Conservation (phyloP, 1,140 invertebrate genomes). For the Littorina saxatilis region DNA sequence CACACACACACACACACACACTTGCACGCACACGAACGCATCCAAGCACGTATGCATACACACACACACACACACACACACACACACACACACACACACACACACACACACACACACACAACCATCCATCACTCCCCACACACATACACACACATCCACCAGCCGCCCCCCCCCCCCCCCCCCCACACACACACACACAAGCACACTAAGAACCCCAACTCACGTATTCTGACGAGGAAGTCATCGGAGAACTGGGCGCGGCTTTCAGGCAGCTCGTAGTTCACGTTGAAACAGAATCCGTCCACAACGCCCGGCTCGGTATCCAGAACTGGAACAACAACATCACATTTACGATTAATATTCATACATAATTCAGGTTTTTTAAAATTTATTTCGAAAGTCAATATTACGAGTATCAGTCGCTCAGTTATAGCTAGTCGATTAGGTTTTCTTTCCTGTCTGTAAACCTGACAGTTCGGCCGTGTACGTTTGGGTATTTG, state of each 20-base stretch:
- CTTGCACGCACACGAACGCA: background rate
- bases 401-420: too few species aligned
- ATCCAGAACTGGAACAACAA: conserved; percentile 57
- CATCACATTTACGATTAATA: background rate
- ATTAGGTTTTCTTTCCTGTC: too few species aligned
- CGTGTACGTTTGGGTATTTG: too few species aligned
- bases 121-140: background rate
- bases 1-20: background rate
- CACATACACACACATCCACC: too few species aligned
- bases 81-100: conserved; percentile 1
- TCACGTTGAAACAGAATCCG: conserved; percentile 60
- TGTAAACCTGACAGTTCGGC: too few species aligned
- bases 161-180: background rate
- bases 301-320: conserved; percentile 53
- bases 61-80: background rate
- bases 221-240: conserved; percentile 66
- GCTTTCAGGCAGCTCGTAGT: conserved; percentile 54
- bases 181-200: too few species aligned
- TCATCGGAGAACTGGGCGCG: conserved; percentile 36
- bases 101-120: conserved; percentile 20
- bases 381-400: too few species aligned
- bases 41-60: conserved; percentile 11
- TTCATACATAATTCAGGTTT: too few species aligned
- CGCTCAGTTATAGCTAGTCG: too few species aligned
- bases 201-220: conserved; percentile 36